phyloP scores from a whole-genome alignment of 2,113 vertebrate genomes.

The Hemiscyllium ocellatum region DNA sequence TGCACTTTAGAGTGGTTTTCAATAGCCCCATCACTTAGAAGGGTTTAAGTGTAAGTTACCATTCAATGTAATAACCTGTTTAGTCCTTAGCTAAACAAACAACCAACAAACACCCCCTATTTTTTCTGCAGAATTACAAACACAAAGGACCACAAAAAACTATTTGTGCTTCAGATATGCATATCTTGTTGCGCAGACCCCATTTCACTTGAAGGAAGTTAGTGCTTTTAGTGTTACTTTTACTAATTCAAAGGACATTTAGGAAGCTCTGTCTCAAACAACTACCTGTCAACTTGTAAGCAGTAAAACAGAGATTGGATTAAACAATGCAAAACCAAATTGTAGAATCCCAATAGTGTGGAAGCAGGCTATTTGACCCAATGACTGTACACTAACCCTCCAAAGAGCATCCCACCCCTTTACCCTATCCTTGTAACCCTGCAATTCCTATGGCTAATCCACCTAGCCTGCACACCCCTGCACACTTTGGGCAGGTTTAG shows the following conservation, averaged over 20 bases:
- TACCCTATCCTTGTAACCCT: no score
- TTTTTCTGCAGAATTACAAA: neutral
- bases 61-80: neutral
- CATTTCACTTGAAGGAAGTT: slow-evolving; percentile 7
- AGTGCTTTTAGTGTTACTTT: neutral
- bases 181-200: neutral
- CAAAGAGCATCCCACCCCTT: no score
- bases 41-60: neutral
- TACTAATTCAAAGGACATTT: neutral
- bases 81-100: neutral
- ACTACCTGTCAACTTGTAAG: neutral
- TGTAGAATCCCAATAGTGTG: no score
- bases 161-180: neutral
- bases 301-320: neutral
- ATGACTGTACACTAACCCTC: no score
- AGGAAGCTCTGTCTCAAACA: neutral
- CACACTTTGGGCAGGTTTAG: no score
- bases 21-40: neutral
- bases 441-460: no score
- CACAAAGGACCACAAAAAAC: neutral
- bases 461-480: no score
- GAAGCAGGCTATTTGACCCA: no score
- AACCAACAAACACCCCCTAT: neutral
- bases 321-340: neutral
- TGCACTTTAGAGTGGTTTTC: neutral